These are phyloP conservation scores for Orchesella cincta DNA, from an alignment of 1,140 invertebrate species.

Conservation along the genomic window DNA sequence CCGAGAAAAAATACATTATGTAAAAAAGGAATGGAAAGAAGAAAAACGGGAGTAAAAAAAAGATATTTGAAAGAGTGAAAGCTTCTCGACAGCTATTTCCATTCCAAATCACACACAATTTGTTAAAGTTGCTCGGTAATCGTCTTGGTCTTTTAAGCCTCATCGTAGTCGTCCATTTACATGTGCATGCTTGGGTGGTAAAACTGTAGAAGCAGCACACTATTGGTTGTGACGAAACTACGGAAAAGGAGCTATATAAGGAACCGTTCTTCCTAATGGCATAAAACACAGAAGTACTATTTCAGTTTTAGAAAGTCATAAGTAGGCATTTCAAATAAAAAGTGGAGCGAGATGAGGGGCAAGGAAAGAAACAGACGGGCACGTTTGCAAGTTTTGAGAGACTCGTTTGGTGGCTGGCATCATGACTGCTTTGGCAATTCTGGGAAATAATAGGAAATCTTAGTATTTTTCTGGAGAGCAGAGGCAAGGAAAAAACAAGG, in stretches of 20 bases:
- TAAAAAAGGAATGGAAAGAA: too few species aligned
- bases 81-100: background rate
- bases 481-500: too few species aligned
- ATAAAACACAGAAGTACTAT: too few species aligned
- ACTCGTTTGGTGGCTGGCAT: too few species aligned
- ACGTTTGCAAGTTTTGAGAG: too few species aligned
- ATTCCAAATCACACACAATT: background rate
- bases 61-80: background rate
- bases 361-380: background rate
- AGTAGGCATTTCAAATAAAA: background rate
- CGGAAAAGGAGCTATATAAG: too few species aligned
- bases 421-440: too few species aligned
- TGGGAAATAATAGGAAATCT: too few species aligned
- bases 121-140: background rate
- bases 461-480: too few species aligned
- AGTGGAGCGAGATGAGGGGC: background rate
- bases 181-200: too few species aligned
- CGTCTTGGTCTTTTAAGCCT: slow-evolving; percentile 3
- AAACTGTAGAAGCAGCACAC: too few species aligned
- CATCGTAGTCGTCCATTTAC: background rate
- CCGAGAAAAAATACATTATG: too few species aligned
- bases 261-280: background rate
- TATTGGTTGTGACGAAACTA: background rate
- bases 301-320: background rate
- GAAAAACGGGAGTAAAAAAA: background rate